Evolutionary conservation across 2,113 vertebrate species (phyloP).

Genomic region (Pseudopodoces humilis): DNA sequence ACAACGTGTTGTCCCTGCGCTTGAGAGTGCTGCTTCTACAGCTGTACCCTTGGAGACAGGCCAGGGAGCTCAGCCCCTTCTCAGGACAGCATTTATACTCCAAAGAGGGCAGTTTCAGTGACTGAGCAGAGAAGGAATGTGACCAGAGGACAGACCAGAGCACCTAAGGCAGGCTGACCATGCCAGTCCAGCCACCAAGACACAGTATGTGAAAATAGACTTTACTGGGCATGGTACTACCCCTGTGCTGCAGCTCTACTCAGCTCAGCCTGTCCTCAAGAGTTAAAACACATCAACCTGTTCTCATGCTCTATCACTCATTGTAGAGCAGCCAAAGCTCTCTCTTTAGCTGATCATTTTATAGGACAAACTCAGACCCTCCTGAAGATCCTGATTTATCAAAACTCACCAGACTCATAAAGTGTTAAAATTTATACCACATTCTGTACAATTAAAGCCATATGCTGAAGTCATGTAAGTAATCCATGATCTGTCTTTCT

Average conservation of each 20-base stretch:
- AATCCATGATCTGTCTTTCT: background rate
- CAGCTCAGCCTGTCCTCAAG: background rate
- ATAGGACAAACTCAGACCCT: background rate
- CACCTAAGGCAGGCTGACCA: background rate
- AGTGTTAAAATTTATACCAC: background rate
- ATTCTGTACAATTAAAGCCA: background rate
- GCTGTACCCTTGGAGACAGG: background rate
- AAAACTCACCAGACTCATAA: background rate
- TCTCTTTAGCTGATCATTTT: background rate
- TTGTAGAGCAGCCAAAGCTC: background rate
- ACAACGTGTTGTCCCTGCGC: background rate
- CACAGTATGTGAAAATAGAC: background rate
- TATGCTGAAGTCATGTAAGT: background rate
- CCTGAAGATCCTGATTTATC: background rate
- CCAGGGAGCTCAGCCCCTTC: background rate
- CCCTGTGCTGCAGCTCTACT: background rate
- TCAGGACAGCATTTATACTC: background rate
- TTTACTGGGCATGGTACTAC: background rate
- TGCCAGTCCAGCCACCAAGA: background rate
- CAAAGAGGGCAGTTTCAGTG: background rate
- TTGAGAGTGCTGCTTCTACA: background rate
- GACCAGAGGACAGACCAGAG: background rate
- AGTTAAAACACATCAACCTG: background rate
- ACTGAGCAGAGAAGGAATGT: background rate
- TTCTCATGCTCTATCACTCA: background rate